Conservation (phyloP, 2,888 invertebrate genomes). For the Blera fallax region DNA sequence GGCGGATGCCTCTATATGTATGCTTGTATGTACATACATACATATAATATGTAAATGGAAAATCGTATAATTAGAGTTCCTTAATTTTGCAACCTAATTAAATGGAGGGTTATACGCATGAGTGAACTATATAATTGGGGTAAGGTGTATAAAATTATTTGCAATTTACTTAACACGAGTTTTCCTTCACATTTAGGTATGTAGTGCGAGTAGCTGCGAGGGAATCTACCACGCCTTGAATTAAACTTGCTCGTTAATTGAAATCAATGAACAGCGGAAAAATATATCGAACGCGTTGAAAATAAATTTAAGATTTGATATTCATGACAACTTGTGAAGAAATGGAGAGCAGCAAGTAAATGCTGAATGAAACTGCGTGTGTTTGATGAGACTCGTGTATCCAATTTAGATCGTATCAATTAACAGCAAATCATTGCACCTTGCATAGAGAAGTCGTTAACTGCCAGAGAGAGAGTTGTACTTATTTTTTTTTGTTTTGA, state of each 20-base stretch:
- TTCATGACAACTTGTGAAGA: slow-evolving; percentile 11
- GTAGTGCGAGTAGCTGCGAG: neutral
- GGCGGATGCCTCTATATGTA: neutral
- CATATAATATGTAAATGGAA: slow-evolving; percentile 33
- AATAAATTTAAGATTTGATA: neutral
- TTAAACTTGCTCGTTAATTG: slow-evolving; percentile 8
- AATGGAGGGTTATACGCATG: slow-evolving; percentile 38
- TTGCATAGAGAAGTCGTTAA: neutral
- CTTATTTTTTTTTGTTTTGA: neutral
- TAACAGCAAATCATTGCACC: slow-evolving; percentile 18
- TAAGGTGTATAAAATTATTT: slow-evolving; percentile 36
- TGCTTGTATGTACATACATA: neutral
- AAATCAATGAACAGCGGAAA: slow-evolving; percentile 16
- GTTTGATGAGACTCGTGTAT: slow-evolving; percentile 17
- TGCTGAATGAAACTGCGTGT: slow-evolving; percentile 4
- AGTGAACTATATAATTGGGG: slow-evolving; percentile 33
- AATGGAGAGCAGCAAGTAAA: neutral
- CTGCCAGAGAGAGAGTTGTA: neutral
- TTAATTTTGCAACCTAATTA: slow-evolving; percentile 60
- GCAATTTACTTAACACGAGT: neutral
- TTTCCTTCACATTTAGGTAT: neutral
- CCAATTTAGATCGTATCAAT: slow-evolving; percentile 29
- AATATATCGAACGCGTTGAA: slow-evolving; percentile 8
- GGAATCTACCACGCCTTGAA: neutral
- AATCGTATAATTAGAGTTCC: slow-evolving; percentile 37